These are phyloP conservation scores for Sebastiscus albofasciatus DNA, from an alignment of 2,797 vertebrate species.

Conservation along the genomic window DNA sequence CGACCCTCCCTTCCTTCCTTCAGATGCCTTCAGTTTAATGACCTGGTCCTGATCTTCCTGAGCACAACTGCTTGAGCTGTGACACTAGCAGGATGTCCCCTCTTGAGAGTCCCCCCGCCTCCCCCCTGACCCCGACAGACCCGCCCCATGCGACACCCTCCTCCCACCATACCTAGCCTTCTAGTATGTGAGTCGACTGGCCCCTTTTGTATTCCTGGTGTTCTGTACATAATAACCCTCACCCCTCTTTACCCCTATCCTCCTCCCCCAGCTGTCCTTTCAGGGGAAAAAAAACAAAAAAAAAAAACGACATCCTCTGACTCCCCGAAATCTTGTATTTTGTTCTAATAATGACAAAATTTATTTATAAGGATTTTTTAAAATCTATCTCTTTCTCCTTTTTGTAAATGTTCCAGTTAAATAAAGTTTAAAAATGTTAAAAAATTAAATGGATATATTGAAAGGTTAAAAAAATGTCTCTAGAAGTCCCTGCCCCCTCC, in stretches of 20 bases:
- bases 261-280: constrained; percentile 53
- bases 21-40: constrained; percentile 59
- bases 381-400: constrained; percentile 83
- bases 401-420: constrained; percentile 86
- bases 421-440: constrained; percentile 82
- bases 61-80: constrained; percentile 78
- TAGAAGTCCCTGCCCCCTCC: constrained; percentile 73
- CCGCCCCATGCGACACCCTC: constrained; percentile 9
- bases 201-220: constrained; percentile 89
- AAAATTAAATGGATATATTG: constrained; percentile 82
- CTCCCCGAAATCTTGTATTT: constrained; percentile 85
- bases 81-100: constrained; percentile 68
- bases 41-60: constrained; percentile 74
- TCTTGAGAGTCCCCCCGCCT: background rate
- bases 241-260: background rate
- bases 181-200: constrained; percentile 71
- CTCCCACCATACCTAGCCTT: constrained; percentile 32
- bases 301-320: constrained; percentile 62
- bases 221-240: constrained; percentile 84
- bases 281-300: constrained; percentile 41
- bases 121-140: constrained; percentile 8
- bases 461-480: constrained; percentile 75
- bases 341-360: constrained; percentile 85
- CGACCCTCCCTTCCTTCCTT: constrained; percentile 40
- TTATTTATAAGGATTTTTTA: constrained; percentile 87